Evolutionary conservation across 2,113 vertebrate genomes (phyloP), one percentile per base, ranked within the genome.

Genomic region (Miniopterus natalensis): DNA sequence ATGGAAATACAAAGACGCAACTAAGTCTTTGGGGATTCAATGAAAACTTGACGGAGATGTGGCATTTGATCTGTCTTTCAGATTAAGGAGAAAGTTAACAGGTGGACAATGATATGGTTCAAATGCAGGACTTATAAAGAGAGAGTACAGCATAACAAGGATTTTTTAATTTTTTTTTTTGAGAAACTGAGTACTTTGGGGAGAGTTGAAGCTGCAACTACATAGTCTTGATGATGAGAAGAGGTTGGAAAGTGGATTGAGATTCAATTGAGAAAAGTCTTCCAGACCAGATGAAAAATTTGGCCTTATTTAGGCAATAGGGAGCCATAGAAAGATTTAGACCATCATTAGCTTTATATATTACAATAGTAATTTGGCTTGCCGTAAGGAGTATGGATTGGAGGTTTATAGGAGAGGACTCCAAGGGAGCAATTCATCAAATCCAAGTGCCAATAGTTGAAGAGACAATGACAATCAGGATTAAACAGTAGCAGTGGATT

Each of bases 51-150:
- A 55, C 63, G 73, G 40, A 86, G 49, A 55, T 49, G 6, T 90
- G 57, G 36, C 40, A 70, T 83, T 95, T 87, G 40, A 79, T 17
- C 29, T 87, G 5, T 66, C 42, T 83, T 90, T 94, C 31, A 91
- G 31, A 45, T 83, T 68, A 84, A 74, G 31, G 15, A 68, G 31
- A 80, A 95, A 74, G 63, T 74, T 94, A 36, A 9, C 15, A 61
- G 73, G 66, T 90, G 70, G 66, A 77, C 18, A 84, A 90, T 57
- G 47, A 31, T 36, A 45, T 1, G 0, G 3, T 51, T 90, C 59
- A 96, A 68, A 79, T 42, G 1, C 55, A n/a, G 23, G 17, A 68
- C 4, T 61, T 88, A 88, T 0, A 81, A 83, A 42, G 5, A 78
- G 20, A 92, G 29, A 84, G 5, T 68, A 79, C 1, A 94, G 42